Evolutionary conservation across 2,888 invertebrate genomes (phyloP).

Genomic region (Conchocele bisecta): DNA sequence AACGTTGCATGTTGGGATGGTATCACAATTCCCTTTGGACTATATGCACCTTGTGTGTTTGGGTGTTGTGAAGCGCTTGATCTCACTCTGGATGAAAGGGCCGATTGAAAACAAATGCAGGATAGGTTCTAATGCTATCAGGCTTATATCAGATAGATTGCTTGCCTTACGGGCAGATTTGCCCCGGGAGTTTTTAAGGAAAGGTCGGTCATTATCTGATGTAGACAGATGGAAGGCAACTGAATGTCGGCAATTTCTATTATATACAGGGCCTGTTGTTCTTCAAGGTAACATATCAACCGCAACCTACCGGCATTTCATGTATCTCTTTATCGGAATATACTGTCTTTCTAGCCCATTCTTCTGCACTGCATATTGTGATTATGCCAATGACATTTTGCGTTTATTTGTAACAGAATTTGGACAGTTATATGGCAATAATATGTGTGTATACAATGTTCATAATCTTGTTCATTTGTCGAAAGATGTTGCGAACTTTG

Average conservation of each 20-base stretch:
- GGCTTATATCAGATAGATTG: slow-evolving; percentile 18
- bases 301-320: slow-evolving; percentile 42
- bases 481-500: slow-evolving; percentile 75
- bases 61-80: slow-evolving; percentile 65
- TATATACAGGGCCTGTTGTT: slow-evolving; percentile 70
- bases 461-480: slow-evolving; percentile 79
- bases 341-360: slow-evolving; percentile 57
- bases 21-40: slow-evolving; percentile 71
- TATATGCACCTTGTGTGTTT: slow-evolving; percentile 77
- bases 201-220: slow-evolving; percentile 63
- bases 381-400: slow-evolving; percentile 61
- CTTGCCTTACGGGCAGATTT: too few relatives aligned
- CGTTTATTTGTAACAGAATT: slow-evolving; percentile 65
- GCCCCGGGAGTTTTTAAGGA: slow-evolving; percentile 71
- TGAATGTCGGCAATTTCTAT: slow-evolving; percentile 67
- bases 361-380: slow-evolving; percentile 47
- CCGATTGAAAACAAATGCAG: slow-evolving; percentile 32
- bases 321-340: slow-evolving; percentile 50
- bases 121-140: slow-evolving; percentile 4
- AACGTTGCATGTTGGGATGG: slow-evolving; percentile 51
- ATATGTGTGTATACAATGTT: slow-evolving; percentile 77
- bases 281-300: slow-evolving; percentile 51
- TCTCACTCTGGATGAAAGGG: slow-evolving; percentile 61
- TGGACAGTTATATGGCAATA: slow-evolving; percentile 73
- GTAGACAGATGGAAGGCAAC: slow-evolving; percentile 74